phyloP scores from a whole-genome alignment of 2,888 invertebrate genomes.

The Euplagia quadripunctaria region DNA sequence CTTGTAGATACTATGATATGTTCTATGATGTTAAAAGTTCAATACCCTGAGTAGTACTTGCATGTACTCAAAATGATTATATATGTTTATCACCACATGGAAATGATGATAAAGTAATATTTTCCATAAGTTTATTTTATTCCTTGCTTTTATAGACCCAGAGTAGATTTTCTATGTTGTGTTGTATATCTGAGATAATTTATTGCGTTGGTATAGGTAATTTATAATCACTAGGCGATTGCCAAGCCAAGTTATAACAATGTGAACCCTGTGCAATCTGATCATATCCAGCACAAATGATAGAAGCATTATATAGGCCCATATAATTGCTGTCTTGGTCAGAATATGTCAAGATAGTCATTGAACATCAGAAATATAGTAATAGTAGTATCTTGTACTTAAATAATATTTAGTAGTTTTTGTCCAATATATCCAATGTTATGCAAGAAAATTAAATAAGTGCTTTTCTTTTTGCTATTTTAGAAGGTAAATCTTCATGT shows the following conservation, averaged over 20 bases:
- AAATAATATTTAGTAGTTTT: too few relatives aligned
- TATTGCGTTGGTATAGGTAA: not conserved
- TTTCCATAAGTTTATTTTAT: not conserved
- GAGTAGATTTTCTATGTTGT: not conserved
- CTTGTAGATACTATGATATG: not conserved
- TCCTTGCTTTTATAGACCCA: not conserved
- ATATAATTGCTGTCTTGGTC: too few relatives aligned
- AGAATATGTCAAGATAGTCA: too few relatives aligned
- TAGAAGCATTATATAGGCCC: too few relatives aligned
- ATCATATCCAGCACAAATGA: too few relatives aligned
- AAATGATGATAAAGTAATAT: not conserved
- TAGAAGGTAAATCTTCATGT: too few relatives aligned
- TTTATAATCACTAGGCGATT: not conserved
- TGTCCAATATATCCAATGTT: too few relatives aligned
- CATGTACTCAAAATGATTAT: not conserved
- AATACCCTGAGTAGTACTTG: conserved; percentile 1
- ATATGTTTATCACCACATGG: conserved; percentile 1
- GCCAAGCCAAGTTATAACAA: not conserved
- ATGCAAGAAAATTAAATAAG: too few relatives aligned
- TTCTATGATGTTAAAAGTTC: conserved; percentile 1
- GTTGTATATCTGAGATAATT: not conserved
- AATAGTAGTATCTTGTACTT: too few relatives aligned
- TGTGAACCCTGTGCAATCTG: not conserved
- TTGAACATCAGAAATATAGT: too few relatives aligned
- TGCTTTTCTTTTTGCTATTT: too few relatives aligned